These are phyloP conservation scores for Protophormia terraenovae DNA, from an alignment of 2,888 invertebrate genomes.

Conservation along the genomic window DNA sequence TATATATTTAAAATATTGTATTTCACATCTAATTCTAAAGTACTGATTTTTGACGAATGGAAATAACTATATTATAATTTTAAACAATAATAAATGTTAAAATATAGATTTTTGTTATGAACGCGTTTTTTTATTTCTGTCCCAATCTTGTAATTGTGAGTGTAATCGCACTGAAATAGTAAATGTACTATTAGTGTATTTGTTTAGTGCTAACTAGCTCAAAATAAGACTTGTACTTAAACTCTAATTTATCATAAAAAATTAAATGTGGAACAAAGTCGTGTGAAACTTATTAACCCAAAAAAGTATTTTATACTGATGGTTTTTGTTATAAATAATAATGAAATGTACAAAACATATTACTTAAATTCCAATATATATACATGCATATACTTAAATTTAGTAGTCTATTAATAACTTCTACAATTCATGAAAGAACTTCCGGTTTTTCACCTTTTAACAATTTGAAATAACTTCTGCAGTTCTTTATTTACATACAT, in stretches of 20 bases:
- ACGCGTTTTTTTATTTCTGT: no score
- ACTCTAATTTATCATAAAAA: conserved; percentile 34
- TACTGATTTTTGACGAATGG: no score
- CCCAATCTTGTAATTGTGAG: no score
- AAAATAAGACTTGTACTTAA: conserved; percentile 1
- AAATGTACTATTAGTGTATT: no score
- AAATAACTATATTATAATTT: no score
- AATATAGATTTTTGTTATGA: no score
- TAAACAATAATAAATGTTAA: no score
- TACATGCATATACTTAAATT: not conserved
- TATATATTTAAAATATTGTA: no score
- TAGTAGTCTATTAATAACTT: not conserved
- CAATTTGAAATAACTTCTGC: not conserved
- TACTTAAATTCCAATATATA: not conserved
- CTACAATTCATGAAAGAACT: not conserved
- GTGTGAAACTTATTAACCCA: conserved; percentile 30
- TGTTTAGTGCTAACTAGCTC: not conserved
- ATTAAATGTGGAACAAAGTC: conserved; percentile 29
- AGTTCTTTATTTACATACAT: no score
- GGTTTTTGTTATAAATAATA: not conserved
- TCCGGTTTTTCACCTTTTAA: not conserved
- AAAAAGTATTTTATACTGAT: not conserved
- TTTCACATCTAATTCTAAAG: no score
- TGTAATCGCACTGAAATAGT: no score
- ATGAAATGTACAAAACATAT: not conserved